Conservation (phyloP, 2,113 vertebrate genomes). For the Scomber scombrus region DNA sequence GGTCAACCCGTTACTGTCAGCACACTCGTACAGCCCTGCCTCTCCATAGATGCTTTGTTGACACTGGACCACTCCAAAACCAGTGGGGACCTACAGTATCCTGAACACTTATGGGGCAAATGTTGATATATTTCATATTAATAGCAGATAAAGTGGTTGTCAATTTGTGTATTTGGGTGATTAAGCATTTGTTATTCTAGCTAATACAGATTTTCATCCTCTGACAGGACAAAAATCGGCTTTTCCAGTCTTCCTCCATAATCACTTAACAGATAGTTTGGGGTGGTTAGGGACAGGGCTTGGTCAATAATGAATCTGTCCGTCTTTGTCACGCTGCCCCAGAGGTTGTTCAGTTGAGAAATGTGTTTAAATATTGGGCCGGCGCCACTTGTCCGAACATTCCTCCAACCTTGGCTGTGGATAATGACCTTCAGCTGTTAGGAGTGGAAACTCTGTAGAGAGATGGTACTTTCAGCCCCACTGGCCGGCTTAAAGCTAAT, state of each 20-base stretch:
- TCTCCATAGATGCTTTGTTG: conserved; percentile 26
- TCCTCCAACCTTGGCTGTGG: conserved; percentile 63
- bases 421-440: conserved; percentile 85
- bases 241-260: background rate
- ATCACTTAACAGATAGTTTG: background rate
- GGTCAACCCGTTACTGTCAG: conserved; percentile 23
- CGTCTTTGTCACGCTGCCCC: conserved; percentile 41
- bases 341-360: conserved; percentile 58
- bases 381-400: conserved; percentile 70
- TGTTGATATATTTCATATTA: background rate
- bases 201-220: too few species aligned
- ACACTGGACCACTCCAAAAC: conserved; percentile 22
- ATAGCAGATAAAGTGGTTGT: background rate
- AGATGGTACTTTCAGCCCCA: conserved; percentile 63
- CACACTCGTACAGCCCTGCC: conserved; percentile 1
- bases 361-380: conserved; percentile 69
- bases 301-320: conserved; percentile 53
- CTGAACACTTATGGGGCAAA: background rate
- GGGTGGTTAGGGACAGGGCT: conserved; percentile 23
- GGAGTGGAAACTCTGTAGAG: conserved; percentile 75
- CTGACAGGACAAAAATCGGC: background rate
- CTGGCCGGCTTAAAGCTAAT: conserved; percentile 72
- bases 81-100: conserved; percentile 1
- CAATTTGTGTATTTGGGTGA: conserved; percentile 21
- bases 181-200: background rate